Base-by-base conservation (phyloP, 2,888 invertebrate genomes). In the Hydriomena furcata region DNA sequence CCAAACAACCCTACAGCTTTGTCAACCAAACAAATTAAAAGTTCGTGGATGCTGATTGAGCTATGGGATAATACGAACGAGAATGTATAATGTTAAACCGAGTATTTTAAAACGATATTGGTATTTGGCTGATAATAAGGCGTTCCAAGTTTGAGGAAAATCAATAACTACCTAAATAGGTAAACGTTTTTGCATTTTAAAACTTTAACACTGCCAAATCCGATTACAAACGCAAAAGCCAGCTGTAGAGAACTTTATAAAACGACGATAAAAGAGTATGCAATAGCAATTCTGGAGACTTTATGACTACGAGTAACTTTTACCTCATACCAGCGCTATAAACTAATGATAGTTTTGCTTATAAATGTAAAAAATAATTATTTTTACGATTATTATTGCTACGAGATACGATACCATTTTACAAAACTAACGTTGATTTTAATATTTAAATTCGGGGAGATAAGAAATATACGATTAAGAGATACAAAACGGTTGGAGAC, bases 381-480 rank as follows among this genome's bases (percentile, higher is more conserved):
- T n/a, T n/a, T 17, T 17, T 2, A 17, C 17, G 17, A 4, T 17
- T 17, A 17, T 17, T 17, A 32, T 32, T 32, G 32, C 8, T n/a
- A n/a, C n/a, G 6, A 8, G 20, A 32, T 8, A n/a, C 8, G 23
- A 17, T 10, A 27, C 7, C 10, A 41, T 36, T 36, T 30, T 31
- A 41, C 20, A 10, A 32, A 11, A 20, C 38, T 38, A 58, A 52
- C 42, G 55, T 48, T 44, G 8, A 4, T 41, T 36, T 47, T 35
- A 30, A 51, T 21, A 32, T 27, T 30, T 5, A 37, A 32, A 50
- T 30, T 48, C 11, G 13, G 17, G 2, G 32, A 41, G 71, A 71
- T 71, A 71, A 61, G 38, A 44, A 43, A 59, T 52, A 62, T 42
- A 45, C 60, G 58, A 68, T 63, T 54, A 59, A 53, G 36, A 53